Base-by-base conservation (phyloP, 2,113 vertebrate species). In the Epinephelus cyanopodus region DNA sequence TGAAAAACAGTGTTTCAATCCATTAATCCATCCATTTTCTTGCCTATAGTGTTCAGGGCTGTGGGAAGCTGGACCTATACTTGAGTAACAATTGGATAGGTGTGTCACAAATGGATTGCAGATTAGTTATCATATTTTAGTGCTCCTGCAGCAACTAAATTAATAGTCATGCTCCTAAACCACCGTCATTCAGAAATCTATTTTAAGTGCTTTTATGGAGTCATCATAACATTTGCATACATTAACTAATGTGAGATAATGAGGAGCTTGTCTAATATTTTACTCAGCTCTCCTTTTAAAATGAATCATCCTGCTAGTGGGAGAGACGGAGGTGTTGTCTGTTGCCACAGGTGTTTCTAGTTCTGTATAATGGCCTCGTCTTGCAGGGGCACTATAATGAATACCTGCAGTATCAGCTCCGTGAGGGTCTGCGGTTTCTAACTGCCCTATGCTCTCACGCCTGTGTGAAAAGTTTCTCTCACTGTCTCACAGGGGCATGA, bases 151-250 rank as follows among this genome's bases (percentile, higher is more conserved):
- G 54, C 17, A 74, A 37, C 56, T 48, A 74, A 45, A 56, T 33
- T 14, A 11, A 50, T 14, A 47, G 9, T 73, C 53, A 61, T 65
- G 52, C 10, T 27, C 27, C 52, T 50, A 21, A 39, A 50, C 62
- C 56, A 68, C 15, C 69, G 67, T 47, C 4, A 4, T 37, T 17
- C 18, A 48, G 25, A 58, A 58, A 52, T 57, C 19, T 21, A 5
- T 77, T 33, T 53, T 29, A 52, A 69, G 48, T 19, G 47, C 60
- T 54, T 57, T 13, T 77, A 25, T 62, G 57, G 50, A 63, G 50
- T n/a, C 73, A 50, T 57, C 18, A 18, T 5, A 82, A 64, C 47
- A 65, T 53, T 21, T 4, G 23, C n/a, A 27, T 21, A 19, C 21
- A 53, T 52, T 37, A 37, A n/a, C 53, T 19, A 19, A 39, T 47